Evolutionary conservation across 1,140 invertebrate species (phyloP).

Genomic region (Yoshiicerus persimilis): DNA sequence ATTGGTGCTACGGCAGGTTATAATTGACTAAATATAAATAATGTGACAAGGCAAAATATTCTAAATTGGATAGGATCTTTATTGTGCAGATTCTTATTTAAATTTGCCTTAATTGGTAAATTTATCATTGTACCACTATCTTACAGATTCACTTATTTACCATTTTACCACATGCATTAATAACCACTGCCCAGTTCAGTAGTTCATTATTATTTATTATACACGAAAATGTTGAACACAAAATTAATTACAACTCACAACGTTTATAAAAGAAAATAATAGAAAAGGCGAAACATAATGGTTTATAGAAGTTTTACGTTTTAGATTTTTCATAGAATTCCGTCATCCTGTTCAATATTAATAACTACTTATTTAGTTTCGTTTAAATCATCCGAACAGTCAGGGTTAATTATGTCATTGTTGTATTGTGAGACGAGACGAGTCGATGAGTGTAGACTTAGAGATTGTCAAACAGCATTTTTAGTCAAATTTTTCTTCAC

Average conservation of each 20-base stretch:
- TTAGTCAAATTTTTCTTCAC: background rate
- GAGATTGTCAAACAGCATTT: background rate
- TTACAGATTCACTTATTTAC: background rate
- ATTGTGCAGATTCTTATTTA: background rate
- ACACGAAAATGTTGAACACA: background rate
- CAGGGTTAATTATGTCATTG: background rate
- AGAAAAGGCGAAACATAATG: no score
- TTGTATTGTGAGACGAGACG: background rate
- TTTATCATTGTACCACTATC: background rate
- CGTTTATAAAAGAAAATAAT: no score
- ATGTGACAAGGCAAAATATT: background rate
- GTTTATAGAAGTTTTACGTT: no score
- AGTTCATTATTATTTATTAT: no score
- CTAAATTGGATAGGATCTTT: background rate
- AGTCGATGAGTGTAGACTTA: background rate
- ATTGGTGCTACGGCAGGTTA: no score
- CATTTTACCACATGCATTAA: background rate
- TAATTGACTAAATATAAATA: no score
- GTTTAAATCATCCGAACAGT: no score
- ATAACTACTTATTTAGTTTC: no score
- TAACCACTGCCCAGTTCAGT: background rate
- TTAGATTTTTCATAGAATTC: no score
- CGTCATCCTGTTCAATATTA: no score
- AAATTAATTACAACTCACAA: no score
- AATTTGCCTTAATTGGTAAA: background rate